Percentiles rank a stretch among this genome's conserved stretches.
Evolutionary conservation across 2,888 invertebrate species (phyloP).

Genomic region (Macrosoma leucophasiata): DNA sequence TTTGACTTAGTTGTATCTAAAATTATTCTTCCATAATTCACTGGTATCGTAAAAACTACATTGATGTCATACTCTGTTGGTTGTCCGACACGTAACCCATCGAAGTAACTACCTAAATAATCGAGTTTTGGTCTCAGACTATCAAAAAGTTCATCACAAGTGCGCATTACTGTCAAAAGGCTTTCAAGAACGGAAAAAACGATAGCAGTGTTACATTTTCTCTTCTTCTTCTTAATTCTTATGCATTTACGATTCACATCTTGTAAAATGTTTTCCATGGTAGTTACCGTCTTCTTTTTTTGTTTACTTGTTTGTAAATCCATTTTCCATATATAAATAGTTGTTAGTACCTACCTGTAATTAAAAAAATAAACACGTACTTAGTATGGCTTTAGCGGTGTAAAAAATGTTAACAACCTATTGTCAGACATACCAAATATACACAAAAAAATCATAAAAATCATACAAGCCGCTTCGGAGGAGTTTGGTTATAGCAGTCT

Average conservation of each 20-base stretch:
- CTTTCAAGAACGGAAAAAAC: constrained; percentile 38
- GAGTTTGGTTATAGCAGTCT: too few relatives aligned
- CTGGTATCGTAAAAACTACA: constrained; percentile 39
- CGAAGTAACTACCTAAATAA: constrained; percentile 52
- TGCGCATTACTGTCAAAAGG: constrained; percentile 38
- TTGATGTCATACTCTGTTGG: constrained; percentile 53
- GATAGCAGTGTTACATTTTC: constrained; percentile 38
- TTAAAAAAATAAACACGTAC: too few relatives aligned
- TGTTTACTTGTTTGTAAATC: constrained; percentile 12
- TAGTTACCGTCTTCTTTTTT: constrained; percentile 25
- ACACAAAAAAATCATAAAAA: too few relatives aligned
- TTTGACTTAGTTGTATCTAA: constrained; percentile 31
- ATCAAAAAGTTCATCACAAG: constrained; percentile 36
- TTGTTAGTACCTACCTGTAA: too few relatives aligned
- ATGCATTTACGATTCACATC: constrained; percentile 38
- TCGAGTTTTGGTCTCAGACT: constrained; percentile 46
- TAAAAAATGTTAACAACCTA: too few relatives aligned
- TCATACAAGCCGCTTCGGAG: too few relatives aligned
- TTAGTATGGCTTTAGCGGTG: too few relatives aligned
- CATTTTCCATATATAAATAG: too few relatives aligned
- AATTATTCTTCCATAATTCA: constrained; percentile 41
- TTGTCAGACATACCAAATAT: too few relatives aligned
- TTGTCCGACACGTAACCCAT: constrained; percentile 46
- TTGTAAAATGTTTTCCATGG: constrained; percentile 39
- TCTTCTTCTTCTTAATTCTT: constrained; percentile 38